phyloP scores from a whole-genome alignment of 2,113 vertebrate species.

The Thunnus thynnus region DNA sequence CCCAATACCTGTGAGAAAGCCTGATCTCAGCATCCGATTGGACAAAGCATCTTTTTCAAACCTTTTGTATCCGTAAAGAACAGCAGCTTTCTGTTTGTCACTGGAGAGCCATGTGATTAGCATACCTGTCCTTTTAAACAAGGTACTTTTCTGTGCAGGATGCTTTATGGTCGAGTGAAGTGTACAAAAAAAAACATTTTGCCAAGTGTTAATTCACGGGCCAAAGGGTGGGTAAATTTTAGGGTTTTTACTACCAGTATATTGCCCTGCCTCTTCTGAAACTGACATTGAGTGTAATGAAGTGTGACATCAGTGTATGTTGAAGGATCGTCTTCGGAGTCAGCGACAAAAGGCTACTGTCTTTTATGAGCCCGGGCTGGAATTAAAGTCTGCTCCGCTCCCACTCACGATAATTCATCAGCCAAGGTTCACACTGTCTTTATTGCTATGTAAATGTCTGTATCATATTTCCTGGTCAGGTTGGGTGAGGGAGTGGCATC shows the following conservation, averaged over 20 bases:
- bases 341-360: conserved; percentile 63
- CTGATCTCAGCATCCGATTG: conserved; percentile 39
- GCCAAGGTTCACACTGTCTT: conserved; percentile 64
- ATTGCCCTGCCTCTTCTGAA: conserved; percentile 23
- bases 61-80: conserved; percentile 63
- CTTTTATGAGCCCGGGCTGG: conserved; percentile 65
- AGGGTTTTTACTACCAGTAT: conserved; percentile 23
- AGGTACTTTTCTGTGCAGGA: conserved; percentile 10
- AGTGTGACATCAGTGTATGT: conserved; percentile 42
- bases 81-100: conserved; percentile 69
- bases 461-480: conserved; percentile 66
- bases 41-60: conserved; percentile 68
- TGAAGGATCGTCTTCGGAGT: conserved; percentile 53
- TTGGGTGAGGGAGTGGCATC: conserved; percentile 52
- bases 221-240: conserved; percentile 43
- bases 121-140: conserved; percentile 43
- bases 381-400: conserved; percentile 66
- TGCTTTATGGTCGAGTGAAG: conserved; percentile 14
- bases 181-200: background rate
- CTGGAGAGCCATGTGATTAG: conserved; percentile 64
- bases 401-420: conserved; percentile 67
- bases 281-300: conserved; percentile 46
- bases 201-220: conserved; percentile 14
- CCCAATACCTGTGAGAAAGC: conserved; percentile 65
- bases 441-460: conserved; percentile 79